phyloP scores from a whole-genome alignment of 2,888 invertebrate species.

The Ditylenchus weischeri region DNA sequence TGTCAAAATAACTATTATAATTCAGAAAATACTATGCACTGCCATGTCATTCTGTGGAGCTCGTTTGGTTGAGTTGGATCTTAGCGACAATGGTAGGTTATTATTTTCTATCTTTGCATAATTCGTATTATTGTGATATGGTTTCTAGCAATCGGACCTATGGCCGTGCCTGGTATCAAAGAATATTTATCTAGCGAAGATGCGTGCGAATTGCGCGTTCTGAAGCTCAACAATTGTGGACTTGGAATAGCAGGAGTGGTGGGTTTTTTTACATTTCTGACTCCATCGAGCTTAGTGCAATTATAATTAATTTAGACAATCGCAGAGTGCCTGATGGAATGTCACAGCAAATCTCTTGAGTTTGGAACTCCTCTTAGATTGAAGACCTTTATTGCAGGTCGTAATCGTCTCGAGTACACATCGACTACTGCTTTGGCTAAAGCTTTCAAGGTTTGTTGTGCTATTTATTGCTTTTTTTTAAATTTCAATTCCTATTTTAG shows the following conservation, averaged over 20 bases:
- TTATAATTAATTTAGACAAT: slow-evolving; percentile 31
- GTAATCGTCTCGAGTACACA: slow-evolving; percentile 89
- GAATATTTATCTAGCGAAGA: slow-evolving; percentile 77
- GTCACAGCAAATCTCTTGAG: slow-evolving; percentile 34
- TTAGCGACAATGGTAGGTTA: slow-evolving; percentile 76
- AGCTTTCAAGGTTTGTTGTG: slow-evolving; percentile 71
- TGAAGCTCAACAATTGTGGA: slow-evolving; percentile 89
- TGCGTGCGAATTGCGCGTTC: slow-evolving; percentile 77
- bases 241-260: slow-evolving; percentile 83
- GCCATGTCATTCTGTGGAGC: slow-evolving; percentile 79
- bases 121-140: too few relatives aligned
- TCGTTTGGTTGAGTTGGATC: slow-evolving; percentile 76
- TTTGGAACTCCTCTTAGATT: slow-evolving; percentile 68
- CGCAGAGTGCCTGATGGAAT: slow-evolving; percentile 41
- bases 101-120: too few relatives aligned
- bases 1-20: slow-evolving; percentile 65
- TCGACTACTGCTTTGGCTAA: slow-evolving; percentile 80
- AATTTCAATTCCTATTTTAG: slow-evolving; percentile 60
- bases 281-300: background rate
- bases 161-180: slow-evolving; percentile 82
- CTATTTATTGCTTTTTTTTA: slow-evolving; percentile 12
- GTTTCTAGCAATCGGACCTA: slow-evolving; percentile 78
- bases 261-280: slow-evolving; percentile 11
- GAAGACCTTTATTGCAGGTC: slow-evolving; percentile 81
- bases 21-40: slow-evolving; percentile 70